Conservation (phyloP, 2,113 vertebrate species). For the Protobothrops flavoviridis region DNA sequence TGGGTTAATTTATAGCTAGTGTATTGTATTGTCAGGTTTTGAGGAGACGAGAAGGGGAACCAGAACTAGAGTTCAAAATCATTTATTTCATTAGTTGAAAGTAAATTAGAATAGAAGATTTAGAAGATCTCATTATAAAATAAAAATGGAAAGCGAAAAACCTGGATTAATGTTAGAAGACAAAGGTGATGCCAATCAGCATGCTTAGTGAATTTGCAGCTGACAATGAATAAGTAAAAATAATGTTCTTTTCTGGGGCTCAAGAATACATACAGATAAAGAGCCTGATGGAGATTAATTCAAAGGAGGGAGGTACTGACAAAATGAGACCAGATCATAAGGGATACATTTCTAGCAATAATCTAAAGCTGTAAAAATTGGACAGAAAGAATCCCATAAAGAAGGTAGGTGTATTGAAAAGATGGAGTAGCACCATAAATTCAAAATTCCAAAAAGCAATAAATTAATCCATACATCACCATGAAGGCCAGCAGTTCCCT, state of each 20-base stretch:
- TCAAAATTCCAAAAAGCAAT: neutral
- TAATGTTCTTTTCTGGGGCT: neutral
- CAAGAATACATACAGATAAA: neutral
- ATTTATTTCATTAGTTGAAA: neutral
- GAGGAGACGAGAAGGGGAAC: neutral
- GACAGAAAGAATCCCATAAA: neutral
- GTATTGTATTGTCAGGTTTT: neutral
- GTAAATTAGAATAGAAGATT: neutral
- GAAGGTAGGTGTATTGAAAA: neutral
- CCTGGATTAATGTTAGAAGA: neutral
- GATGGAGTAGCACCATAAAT: neutral
- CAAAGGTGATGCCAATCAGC: neutral
- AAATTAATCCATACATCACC: neutral
- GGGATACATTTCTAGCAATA: neutral
- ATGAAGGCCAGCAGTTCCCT: neutral
- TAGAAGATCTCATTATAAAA: neutral
- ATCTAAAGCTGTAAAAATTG: neutral
- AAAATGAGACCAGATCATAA: neutral
- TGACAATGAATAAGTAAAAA: neutral
- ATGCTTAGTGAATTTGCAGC: neutral
- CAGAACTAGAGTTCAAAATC: neutral
- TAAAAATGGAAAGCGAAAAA: neutral
- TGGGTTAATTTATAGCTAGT: neutral
- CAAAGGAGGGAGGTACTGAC: neutral
- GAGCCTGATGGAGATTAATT: neutral